A percentile compares a stretch with the other conserved stretches of the same genome.
Conservation (phyloP, 2,888 invertebrate genomes). For the Mycalesis mineus region DNA sequence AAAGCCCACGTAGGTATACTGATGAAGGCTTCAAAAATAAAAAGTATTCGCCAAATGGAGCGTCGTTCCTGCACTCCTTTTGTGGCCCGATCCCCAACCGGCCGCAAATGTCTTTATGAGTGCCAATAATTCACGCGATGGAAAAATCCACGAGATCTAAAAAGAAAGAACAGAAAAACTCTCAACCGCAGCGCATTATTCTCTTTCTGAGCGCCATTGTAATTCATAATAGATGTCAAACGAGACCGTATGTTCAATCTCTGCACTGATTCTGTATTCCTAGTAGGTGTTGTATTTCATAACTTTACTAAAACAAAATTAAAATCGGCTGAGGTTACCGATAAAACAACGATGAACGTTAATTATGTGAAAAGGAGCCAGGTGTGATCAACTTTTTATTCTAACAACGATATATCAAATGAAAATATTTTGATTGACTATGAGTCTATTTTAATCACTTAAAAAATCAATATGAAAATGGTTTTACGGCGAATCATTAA, state of each 20-base stretch:
- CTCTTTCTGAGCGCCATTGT: not conserved
- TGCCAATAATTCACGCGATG: constrained; percentile 29
- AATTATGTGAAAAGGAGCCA: no score
- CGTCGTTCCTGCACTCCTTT: constrained; percentile 37
- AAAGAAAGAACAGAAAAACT: constrained; percentile 19
- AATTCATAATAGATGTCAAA: constrained; percentile 16
- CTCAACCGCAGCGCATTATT: constrained; percentile 24
- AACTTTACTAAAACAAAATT: not conserved
- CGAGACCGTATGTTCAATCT: not conserved
- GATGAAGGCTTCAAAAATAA: constrained; percentile 27
- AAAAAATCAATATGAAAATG: no score
- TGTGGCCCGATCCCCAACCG: constrained; percentile 31
- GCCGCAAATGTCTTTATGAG: constrained; percentile 36
- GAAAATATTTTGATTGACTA: no score
- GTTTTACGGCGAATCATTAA: no score
- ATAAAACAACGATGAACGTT: no score
- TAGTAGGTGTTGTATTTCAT: not conserved
- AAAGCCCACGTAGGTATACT: constrained; percentile 15
- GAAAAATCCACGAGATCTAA: constrained; percentile 18
- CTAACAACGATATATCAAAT: no score
- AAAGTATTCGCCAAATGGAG: constrained; percentile 40
- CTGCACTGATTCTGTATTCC: not conserved
- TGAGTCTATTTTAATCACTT: no score
- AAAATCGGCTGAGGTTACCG: no score
- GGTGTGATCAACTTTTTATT: no score